A percentile compares a stretch with the other conserved stretches of the same genome.
Evolutionary conservation across 2,113 vertebrate species (phyloP).

Genomic region (Forbesichthys papilliferus): DNA sequence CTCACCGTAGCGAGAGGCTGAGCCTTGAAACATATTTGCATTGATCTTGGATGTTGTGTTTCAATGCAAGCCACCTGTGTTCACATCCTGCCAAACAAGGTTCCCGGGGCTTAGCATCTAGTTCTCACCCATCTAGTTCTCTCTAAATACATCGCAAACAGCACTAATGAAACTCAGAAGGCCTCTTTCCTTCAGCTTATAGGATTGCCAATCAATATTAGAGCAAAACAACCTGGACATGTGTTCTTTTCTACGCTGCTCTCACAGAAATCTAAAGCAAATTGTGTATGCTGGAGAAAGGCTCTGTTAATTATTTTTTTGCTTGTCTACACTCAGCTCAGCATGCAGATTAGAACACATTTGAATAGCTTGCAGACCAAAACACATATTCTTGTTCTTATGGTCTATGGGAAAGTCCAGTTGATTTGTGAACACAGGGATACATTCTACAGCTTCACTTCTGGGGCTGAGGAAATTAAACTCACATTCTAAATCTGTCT

Average conservation of each 20-base stretch:
- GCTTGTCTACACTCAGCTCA: no score
- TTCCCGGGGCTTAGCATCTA: conserved; percentile 35
- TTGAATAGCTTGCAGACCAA: neutral
- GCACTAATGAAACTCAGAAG: conserved; percentile 33
- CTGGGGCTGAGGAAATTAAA: neutral
- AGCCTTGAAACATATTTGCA: conserved; percentile 43
- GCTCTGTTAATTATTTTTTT: neutral
- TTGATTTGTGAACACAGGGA: neutral
- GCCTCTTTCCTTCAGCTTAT: conserved; percentile 27
- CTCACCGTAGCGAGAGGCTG: conserved; percentile 14
- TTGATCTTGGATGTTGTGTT: conserved; percentile 44
- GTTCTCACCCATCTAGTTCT: conserved; percentile 43
- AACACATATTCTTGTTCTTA: neutral
- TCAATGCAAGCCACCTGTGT: conserved; percentile 27
- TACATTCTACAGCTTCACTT: neutral
- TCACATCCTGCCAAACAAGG: conserved; percentile 32
- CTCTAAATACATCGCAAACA: conserved; percentile 29
- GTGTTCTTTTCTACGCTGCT: neutral
- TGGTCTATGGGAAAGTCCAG: neutral
- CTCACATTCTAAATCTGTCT: neutral
- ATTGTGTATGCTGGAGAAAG: neutral
- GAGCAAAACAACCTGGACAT: conserved; percentile 1
- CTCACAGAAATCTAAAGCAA: neutral
- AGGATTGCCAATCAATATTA: conserved; percentile 27
- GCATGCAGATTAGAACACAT: neutral